A percentile compares a stretch with the other conserved stretches of the same genome.
phyloP scores from a whole-genome alignment of 2,113 vertebrate species.

The Anarhynchus alexandrinus region DNA sequence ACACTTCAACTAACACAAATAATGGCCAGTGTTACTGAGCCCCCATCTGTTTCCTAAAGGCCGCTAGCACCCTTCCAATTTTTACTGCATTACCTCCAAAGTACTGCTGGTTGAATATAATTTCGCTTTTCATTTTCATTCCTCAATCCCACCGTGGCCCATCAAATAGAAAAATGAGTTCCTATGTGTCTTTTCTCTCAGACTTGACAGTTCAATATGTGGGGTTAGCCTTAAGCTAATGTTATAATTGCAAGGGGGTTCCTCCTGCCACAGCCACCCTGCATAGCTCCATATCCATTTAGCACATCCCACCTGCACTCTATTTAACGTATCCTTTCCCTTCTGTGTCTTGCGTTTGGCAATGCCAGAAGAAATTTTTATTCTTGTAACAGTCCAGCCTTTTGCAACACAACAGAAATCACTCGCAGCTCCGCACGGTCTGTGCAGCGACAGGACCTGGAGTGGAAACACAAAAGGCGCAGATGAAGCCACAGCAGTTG shows the following conservation, averaged over 20 bases:
- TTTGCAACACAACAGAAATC: neutral
- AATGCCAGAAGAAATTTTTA: neutral
- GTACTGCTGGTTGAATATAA: neutral
- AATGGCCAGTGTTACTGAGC: neutral
- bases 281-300: neutral
- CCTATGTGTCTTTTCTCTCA: neutral
- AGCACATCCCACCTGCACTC: neutral
- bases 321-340: neutral
- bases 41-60: neutral
- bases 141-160: neutral
- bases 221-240: neutral
- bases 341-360: neutral
- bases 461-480: neutral
- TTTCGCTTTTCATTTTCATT: neutral
- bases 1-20: neutral
- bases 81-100: neutral
- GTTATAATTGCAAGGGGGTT: neutral
- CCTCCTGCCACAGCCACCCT: neutral
- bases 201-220: neutral
- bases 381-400: neutral
- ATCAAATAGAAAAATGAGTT: constrained; percentile 20
- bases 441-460: neutral
- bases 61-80: neutral
- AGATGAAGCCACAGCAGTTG: neutral
- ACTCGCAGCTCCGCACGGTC: neutral